Evolutionary conservation across 2,113 vertebrate species (phyloP), one percentile per base, ranked within the genome.

Genomic region (Brachyhypopomus gauderio): DNA sequence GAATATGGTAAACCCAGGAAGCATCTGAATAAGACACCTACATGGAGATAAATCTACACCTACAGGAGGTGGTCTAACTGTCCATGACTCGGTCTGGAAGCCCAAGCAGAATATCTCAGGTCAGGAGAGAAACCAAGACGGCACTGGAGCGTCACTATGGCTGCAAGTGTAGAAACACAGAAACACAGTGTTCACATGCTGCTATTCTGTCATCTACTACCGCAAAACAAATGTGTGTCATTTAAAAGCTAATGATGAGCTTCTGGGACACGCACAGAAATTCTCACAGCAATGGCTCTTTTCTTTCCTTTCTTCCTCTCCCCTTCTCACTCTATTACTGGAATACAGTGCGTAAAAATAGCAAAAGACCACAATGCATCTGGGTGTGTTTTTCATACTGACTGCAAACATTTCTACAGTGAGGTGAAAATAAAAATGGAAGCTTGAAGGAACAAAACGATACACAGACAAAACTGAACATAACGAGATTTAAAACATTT

Each of bases 321-420:
- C 12, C 3, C 1, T 1, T 52, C 45, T 52, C 45, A 9, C 11
- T 52, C 45, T 52, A 8, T 52, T 11, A 3, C 45, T 52, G 45
- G 17, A 30, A 64, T 9, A 30, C 30, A 30, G 14, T 25, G 62
- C 30, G 30, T 64, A 64, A 30, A 64, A 64, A 64, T 64, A 64
- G 62, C 62, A 16, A 64, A 3, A 9, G 23, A 64, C 20, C 58
- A 22, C 58, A n/a, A 27, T 60, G 58, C n/a, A 48, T 88, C 88
- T 83, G 87, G 71, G 88, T 83, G 80, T 62, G 85, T 20, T 36
- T 69, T 82, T 66, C 82, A 86, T 85, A 87, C 59, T 86, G 82
- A 78, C 87, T 83, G 84, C 86, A 22, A 86, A 74, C 72, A 74
- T 83, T 64, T 74, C 85, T 79, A 79, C 78, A 69, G 1, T 5